Conservation (phyloP, 2,113 vertebrate genomes). For the Polypterus senegalus region DNA sequence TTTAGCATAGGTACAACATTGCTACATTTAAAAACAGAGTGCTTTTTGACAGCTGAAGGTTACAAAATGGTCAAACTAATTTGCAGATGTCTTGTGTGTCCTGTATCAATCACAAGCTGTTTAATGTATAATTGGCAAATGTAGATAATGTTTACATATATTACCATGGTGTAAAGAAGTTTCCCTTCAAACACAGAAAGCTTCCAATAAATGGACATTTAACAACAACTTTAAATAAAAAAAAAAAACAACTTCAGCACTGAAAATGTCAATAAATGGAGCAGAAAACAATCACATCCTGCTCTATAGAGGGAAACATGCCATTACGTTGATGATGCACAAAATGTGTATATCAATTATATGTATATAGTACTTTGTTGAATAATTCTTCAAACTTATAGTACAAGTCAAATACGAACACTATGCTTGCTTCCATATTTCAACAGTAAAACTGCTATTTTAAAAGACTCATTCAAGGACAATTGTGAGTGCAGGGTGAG, state of each 20-base stretch:
- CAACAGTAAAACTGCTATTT: too few relatives aligned
- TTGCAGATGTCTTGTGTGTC: neutral
- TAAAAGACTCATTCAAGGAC: too few relatives aligned
- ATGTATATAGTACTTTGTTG: too few relatives aligned
- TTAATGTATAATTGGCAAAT: constrained; percentile 1
- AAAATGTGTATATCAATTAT: too few relatives aligned
- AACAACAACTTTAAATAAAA: neutral
- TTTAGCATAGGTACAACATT: constrained; percentile 43
- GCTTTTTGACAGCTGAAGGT: constrained; percentile 1
- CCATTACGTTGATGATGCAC: too few relatives aligned
- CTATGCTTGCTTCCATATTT: too few relatives aligned
- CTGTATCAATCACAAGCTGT: neutral
- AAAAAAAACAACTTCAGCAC: neutral
- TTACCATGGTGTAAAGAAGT: neutral
- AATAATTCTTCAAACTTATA: too few relatives aligned
- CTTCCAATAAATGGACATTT: too few relatives aligned
- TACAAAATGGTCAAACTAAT: constrained; percentile 1
- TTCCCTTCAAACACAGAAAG: too few relatives aligned
- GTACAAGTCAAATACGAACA: too few relatives aligned
- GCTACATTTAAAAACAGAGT: constrained; percentile 11
- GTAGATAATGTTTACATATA: neutral
- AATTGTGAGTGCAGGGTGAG: too few relatives aligned
- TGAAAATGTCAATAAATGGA: neutral
- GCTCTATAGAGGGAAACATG: neutral
- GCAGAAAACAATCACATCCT: neutral